These are phyloP conservation scores for Tenualosa ilisha DNA, from an alignment of 2,797 vertebrate species.

Conservation along the genomic window DNA sequence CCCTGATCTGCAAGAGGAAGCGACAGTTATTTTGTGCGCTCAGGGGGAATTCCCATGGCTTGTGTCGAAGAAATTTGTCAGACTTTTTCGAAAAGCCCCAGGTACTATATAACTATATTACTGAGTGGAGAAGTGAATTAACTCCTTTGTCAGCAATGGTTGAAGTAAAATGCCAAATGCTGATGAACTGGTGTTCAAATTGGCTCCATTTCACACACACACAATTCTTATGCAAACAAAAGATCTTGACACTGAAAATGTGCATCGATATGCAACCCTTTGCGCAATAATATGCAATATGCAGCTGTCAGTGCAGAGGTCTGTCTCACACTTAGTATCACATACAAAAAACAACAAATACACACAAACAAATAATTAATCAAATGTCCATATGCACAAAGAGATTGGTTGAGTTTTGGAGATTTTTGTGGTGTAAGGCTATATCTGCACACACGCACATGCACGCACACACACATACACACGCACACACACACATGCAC, in stretches of 20 bases:
- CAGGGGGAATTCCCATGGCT: slow-evolving; percentile 50
- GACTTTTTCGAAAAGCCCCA: neutral
- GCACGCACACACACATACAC: too few species aligned
- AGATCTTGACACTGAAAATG: neutral
- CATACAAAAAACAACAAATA: neutral
- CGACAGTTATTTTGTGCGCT: slow-evolving; percentile 59
- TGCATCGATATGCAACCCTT: neutral
- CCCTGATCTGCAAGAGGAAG: slow-evolving; percentile 46
- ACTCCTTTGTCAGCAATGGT: neutral
- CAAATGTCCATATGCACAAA: neutral
- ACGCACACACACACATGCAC: neutral
- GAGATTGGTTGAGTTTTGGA: neutral
- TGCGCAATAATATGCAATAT: neutral
- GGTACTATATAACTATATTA: neutral
- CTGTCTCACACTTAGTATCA: neutral
- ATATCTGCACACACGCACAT: too few species aligned
- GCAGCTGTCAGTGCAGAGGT: neutral
- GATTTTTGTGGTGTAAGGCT: neutral
- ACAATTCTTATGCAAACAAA: neutral
- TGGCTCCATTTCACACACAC: neutral
- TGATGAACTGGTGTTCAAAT: neutral
- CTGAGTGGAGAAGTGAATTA: neutral
- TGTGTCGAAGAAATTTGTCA: slow-evolving; percentile 32
- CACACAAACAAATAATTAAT: neutral
- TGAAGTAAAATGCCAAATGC: neutral